These are phyloP conservation scores for Apistogramma diplotaenia DNA, from an alignment of 2,113 vertebrate species.

Conservation along the genomic window DNA sequence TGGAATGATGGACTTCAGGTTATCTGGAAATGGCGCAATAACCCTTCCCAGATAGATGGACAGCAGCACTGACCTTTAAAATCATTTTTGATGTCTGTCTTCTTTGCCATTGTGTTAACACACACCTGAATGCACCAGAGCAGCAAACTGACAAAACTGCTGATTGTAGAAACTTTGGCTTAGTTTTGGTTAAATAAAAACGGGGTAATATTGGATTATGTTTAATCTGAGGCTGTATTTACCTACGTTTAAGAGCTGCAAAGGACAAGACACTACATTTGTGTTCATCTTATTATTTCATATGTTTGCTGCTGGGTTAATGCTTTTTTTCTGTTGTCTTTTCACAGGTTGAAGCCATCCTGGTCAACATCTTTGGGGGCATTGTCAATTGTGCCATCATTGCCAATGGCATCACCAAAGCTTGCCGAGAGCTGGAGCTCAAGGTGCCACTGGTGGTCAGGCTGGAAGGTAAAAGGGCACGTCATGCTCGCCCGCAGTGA, in stretches of 20 bases:
- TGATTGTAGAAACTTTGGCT: neutral
- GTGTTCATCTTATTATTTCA: neutral
- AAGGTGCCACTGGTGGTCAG: constrained; percentile 95
- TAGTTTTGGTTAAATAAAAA: neutral
- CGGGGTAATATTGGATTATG: neutral
- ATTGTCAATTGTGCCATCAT: constrained; percentile 99
- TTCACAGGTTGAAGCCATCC: constrained; percentile 91
- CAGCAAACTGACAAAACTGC: neutral
- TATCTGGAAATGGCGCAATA: neutral
- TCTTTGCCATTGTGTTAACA: neutral
- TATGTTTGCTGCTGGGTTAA: neutral
- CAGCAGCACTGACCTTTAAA: neutral
- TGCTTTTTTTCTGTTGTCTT: neutral
- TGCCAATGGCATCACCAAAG: constrained; percentile 96
- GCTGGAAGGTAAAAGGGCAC: constrained; percentile 85
- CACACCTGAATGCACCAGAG: neutral
- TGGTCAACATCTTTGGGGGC: constrained; percentile 97
- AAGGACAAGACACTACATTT: neutral
- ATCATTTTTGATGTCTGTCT: neutral
- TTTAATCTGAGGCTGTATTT: neutral
- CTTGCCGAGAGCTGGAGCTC: constrained; percentile 90
- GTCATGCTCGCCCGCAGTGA: neutral
- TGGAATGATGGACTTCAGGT: neutral
- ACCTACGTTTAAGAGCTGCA: neutral
- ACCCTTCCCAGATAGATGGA: neutral